phyloP scores from a whole-genome alignment of 2,888 invertebrate species.

The Agonopterix subpropinquella region DNA sequence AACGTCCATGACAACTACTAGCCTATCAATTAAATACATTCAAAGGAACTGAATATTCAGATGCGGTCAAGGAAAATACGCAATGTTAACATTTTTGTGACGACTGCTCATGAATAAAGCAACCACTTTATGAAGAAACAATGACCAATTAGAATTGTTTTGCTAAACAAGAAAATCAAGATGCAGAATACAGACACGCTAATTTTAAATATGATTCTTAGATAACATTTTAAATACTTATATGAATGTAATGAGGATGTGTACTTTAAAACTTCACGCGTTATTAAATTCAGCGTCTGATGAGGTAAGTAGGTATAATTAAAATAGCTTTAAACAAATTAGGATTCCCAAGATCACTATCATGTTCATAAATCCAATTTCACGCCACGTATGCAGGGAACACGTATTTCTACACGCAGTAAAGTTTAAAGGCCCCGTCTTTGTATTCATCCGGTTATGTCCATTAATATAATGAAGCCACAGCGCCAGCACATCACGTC shows the following conservation, averaged over 20 bases:
- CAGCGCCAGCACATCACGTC: slow-evolving; percentile 64
- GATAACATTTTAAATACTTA: neutral
- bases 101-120: no score
- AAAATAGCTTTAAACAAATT: slow-evolving; percentile 10
- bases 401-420: slow-evolving; percentile 50
- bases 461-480: slow-evolving; percentile 73
- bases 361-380: slow-evolving; percentile 45
- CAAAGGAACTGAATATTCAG: slow-evolving; percentile 5
- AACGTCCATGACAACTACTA: slow-evolving; percentile 17
- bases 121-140: no score
- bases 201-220: neutral
- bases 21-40: slow-evolving; percentile 6
- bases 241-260: neutral
- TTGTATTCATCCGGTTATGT: slow-evolving; percentile 67
- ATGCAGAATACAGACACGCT: no score
- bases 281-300: neutral
- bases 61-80: slow-evolving; percentile 10
- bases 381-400: slow-evolving; percentile 41
- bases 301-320: neutral
- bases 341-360: slow-evolving; percentile 23
- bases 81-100: no score
- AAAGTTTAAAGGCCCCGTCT: slow-evolving; percentile 62
- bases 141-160: no score
- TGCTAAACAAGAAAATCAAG: no score
- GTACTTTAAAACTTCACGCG: neutral